These are phyloP conservation scores for Lepidochrysops patricia DNA, from an alignment of 2,888 invertebrate species.

Conservation along the genomic window DNA sequence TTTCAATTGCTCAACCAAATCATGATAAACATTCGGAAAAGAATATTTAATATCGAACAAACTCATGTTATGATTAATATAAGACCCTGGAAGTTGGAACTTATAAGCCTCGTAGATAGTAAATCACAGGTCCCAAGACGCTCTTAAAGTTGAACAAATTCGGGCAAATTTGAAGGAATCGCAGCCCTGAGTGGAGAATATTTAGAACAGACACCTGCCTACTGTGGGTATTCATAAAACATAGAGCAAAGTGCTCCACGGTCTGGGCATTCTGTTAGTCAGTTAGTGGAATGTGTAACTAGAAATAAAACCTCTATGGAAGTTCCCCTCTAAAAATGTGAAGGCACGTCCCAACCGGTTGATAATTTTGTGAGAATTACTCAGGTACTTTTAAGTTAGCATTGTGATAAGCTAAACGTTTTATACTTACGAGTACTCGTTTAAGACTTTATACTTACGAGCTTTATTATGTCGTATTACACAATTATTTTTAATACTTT, in stretches of 20 bases:
- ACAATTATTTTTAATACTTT: no score
- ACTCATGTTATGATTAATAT: background rate
- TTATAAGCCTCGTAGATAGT: background rate
- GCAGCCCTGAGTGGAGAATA: constrained; percentile 2
- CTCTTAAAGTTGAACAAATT: background rate
- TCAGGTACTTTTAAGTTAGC: background rate
- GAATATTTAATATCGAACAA: background rate
- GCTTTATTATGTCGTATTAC: no score
- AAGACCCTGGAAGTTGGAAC: background rate
- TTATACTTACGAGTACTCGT: no score
- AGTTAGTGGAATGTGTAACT: constrained; percentile 2
- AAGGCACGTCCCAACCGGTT: background rate
- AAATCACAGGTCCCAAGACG: background rate
- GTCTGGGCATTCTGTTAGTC: constrained; percentile 3
- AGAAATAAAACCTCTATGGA: background rate
- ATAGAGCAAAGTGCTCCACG: constrained; percentile 5
- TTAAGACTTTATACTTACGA: no score
- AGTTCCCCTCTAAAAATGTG: background rate
- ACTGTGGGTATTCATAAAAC: constrained; percentile 4
- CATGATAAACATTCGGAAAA: background rate
- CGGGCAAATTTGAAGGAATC: background rate
- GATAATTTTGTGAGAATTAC: background rate
- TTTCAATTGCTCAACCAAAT: no score
- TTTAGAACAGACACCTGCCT: constrained; percentile 10
- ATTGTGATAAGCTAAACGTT: background rate